Conservation (phyloP, 2,888 invertebrate genomes). For the Maniola hyperantus region DNA sequence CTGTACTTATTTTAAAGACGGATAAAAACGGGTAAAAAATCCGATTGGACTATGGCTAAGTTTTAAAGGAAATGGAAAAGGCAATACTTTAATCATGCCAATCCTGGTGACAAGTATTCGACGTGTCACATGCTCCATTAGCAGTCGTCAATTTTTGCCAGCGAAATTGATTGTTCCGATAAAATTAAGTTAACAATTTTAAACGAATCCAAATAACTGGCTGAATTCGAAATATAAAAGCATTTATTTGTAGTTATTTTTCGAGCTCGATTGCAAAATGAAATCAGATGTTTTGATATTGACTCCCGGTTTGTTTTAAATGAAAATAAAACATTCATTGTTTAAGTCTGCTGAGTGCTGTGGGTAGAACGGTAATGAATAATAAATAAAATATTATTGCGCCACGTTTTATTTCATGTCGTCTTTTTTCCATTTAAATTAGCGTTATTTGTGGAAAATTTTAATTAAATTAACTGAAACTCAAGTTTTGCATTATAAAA, state of each 20-base stretch:
- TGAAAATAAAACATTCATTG: conserved; percentile 45
- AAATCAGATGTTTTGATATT: conserved; percentile 39
- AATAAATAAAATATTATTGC: conserved; percentile 39
- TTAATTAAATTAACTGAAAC: neutral
- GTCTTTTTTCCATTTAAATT: conserved; percentile 19
- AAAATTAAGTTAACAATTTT: conserved; percentile 17
- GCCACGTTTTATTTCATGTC: conserved; percentile 29
- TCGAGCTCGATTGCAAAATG: conserved; percentile 31
- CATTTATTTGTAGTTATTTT: conserved; percentile 21
- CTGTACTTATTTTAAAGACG: too few relatives aligned
- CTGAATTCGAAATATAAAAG: neutral
- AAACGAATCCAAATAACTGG: conserved; percentile 4
- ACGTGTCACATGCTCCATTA: conserved; percentile 12
- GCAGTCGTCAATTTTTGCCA: conserved; percentile 11
- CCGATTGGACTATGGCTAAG: too few relatives aligned
- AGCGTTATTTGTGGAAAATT: neutral
- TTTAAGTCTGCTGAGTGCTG: conserved; percentile 30
- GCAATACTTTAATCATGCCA: neutral
- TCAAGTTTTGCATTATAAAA: too few relatives aligned
- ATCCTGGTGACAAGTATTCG: neutral
- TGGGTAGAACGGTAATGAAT: conserved; percentile 36
- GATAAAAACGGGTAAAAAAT: too few relatives aligned
- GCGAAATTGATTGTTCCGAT: conserved; percentile 16
- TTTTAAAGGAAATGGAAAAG: neutral
- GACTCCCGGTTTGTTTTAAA: conserved; percentile 39